Percentiles rank a stretch among this genome's conserved stretches.
These are phyloP conservation scores for Notechis scutatus DNA, from an alignment of 2,113 vertebrate genomes.

Conservation along the genomic window DNA sequence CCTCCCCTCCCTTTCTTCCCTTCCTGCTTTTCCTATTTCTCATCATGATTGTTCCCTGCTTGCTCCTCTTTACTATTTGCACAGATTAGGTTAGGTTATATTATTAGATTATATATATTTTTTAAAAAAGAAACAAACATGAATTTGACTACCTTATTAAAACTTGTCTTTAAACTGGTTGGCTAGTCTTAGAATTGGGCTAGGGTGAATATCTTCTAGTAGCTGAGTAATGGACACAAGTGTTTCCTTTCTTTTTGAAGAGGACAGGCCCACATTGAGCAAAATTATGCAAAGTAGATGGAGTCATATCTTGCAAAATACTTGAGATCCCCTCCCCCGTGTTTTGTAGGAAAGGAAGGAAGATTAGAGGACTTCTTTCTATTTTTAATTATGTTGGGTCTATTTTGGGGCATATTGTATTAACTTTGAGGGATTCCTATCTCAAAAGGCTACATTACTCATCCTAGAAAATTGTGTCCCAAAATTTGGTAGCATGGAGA, in stretches of 20 bases:
- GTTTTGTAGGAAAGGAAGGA: not conserved
- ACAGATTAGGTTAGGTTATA: not conserved
- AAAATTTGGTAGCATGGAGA: not conserved
- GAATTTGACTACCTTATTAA: not conserved
- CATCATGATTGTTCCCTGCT: not conserved
- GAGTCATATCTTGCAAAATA: not conserved
- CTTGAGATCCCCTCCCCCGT: not conserved
- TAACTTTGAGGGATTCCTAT: not conserved
- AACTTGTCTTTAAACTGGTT: not conserved
- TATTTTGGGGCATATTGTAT: not conserved
- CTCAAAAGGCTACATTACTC: not conserved
- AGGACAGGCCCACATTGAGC: not conserved
- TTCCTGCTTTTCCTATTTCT: not conserved
- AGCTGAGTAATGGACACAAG: not conserved
- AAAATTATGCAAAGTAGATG: not conserved
- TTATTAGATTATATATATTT: not conserved
- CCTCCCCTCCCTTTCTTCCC: not conserved
- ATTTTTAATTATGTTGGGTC: not conserved
- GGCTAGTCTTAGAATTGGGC: not conserved
- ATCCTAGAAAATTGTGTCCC: not conserved
- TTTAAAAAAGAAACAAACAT: not conserved
- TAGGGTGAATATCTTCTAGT: not conserved
- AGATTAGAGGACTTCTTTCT: not conserved
- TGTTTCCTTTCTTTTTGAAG: not conserved
- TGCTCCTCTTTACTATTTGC: not conserved